Conservation (phyloP, 2,888 invertebrate genomes). For the Lysandra coridon region DNA sequence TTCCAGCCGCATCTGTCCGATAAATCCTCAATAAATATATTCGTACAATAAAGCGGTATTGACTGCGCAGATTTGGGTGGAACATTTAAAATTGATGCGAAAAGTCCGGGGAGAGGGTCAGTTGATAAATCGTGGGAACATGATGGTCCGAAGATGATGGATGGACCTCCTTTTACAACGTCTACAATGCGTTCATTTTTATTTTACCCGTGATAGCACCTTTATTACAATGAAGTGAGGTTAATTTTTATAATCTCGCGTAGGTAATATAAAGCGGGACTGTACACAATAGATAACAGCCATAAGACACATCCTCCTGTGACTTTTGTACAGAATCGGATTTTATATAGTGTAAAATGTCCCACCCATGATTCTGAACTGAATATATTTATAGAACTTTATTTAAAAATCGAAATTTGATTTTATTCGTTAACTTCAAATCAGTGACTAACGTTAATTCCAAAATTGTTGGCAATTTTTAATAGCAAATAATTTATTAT, state of each 20-base stretch:
- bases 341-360: not conserved
- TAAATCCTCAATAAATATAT: conserved; percentile 1
- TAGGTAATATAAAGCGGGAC: not conserved
- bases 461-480: no score
- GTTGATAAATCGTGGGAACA: conserved; percentile 74
- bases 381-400: no score
- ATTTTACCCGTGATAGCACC: not conserved
- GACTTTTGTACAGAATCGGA: not conserved
- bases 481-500: no score
- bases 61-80: conserved; percentile 25
- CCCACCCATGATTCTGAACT: not conserved
- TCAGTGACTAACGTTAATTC: no score
- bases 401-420: no score
- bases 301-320: not conserved
- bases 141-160: conserved; percentile 48
- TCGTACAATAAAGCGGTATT: conserved; percentile 24
- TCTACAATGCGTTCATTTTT: not conserved
- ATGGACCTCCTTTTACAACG: conserved; percentile 7
- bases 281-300: not conserved
- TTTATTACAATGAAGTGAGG: not conserved
- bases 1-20: not conserved
- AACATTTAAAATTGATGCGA: conserved; percentile 28
- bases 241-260: not conserved
- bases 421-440: no score
- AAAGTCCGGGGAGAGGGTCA: conserved; percentile 40